These are phyloP conservation scores for Eupsilia transversa DNA, from an alignment of 2,888 invertebrate species.

Conservation along the genomic window DNA sequence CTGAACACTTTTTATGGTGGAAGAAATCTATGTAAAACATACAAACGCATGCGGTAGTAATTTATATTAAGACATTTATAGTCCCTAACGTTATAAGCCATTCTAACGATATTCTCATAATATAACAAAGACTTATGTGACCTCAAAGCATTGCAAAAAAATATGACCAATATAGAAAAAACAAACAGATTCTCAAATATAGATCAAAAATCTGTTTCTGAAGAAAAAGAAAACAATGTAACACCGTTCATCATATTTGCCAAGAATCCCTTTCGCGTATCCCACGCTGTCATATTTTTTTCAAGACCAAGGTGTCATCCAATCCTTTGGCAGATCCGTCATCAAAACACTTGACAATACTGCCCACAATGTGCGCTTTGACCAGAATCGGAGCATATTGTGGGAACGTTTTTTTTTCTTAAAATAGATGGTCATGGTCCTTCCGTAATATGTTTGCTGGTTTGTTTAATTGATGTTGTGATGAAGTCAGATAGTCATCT, in stretches of 20 bases:
- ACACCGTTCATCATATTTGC: conserved; percentile 30
- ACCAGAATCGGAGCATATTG: conserved; percentile 87
- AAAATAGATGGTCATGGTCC: conserved; percentile 70
- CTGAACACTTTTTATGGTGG: conserved; percentile 74
- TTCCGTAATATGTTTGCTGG: conserved; percentile 62
- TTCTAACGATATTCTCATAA: not conserved
- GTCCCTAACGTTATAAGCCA: not conserved
- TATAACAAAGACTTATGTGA: not conserved
- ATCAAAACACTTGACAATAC: conserved; percentile 77
- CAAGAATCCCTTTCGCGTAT: conserved; percentile 57
- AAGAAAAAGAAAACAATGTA: conserved; percentile 21
- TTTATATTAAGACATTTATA: conserved; percentile 34
- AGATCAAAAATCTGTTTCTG: conserved; percentile 8
- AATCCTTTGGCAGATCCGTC: conserved; percentile 84
- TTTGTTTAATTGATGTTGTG: conserved; percentile 35
- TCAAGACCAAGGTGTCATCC: conserved; percentile 80
- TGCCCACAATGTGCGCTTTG: conserved; percentile 86
- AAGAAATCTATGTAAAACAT: conserved; percentile 71
- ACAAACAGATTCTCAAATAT: not conserved
- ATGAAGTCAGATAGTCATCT: not conserved
- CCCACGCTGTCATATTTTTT: conserved; percentile 89
- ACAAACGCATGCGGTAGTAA: conserved; percentile 24
- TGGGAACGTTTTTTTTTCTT: conserved; percentile 75
- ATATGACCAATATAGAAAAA: not conserved
- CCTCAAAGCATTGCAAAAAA: not conserved